These are phyloP conservation scores for Clistopyga incitator DNA, from an alignment of 2,888 invertebrate species.

Conservation along the genomic window DNA sequence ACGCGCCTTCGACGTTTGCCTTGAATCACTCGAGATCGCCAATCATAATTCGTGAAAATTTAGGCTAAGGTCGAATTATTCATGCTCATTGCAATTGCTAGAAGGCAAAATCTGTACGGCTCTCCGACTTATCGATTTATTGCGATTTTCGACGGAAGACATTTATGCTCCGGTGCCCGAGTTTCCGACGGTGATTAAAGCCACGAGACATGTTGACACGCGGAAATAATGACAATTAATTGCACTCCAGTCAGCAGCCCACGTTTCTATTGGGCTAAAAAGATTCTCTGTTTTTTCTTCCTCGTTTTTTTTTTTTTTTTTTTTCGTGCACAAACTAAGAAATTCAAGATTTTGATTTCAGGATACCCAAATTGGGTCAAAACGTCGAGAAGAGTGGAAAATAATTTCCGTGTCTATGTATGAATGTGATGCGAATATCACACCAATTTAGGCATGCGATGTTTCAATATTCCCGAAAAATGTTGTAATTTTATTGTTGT, in stretches of 20 bases:
- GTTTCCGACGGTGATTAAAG: conserved; percentile 58
- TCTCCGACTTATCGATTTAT: conserved; percentile 24
- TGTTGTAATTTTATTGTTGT: too few relatives aligned
- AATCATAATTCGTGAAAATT: conserved; percentile 33
- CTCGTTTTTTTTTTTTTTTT: conserved; percentile 7
- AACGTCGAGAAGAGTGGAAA: too few relatives aligned
- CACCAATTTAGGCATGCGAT: too few relatives aligned
- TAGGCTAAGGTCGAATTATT: conserved; percentile 3
- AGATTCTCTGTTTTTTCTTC: conserved; percentile 37
- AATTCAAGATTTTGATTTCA: too few relatives aligned
- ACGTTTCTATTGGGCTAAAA: conserved; percentile 12
- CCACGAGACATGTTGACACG: conserved; percentile 51
- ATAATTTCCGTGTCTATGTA: too few relatives aligned
- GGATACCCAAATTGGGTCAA: too few relatives aligned
- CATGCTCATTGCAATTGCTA: not conserved
- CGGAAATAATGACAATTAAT: conserved; percentile 59
- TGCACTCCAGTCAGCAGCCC: conserved; percentile 46
- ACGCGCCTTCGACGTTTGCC: not conserved
- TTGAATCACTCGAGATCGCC: conserved; percentile 10
- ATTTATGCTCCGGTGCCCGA: conserved; percentile 45
- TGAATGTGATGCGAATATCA: too few relatives aligned
- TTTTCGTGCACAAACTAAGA: too few relatives aligned
- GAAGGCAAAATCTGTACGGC: not conserved
- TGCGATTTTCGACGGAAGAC: conserved; percentile 28
- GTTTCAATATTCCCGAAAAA: too few relatives aligned